Base-by-base conservation (phyloP, 2,888 invertebrate species). In the Synergus itoensis region DNA sequence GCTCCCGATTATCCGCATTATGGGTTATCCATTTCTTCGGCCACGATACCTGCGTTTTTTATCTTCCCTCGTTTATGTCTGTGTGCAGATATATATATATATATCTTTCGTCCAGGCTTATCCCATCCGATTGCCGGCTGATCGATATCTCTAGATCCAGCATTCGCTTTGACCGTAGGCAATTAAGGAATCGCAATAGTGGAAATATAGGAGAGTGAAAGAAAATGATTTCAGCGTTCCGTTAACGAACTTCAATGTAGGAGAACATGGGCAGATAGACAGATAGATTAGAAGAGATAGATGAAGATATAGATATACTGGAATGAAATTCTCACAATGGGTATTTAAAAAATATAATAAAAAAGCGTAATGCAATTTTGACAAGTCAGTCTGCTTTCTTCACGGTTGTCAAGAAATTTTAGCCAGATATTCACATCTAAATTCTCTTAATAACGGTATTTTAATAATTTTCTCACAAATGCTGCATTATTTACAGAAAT, bases 141-240 rank as follows among this genome's bases (percentile, higher is more conserved):
- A 84, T 85, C 83, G 80, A 78, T 84, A 85, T 82, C 85, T 77
- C 65, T 75, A 62, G 75, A 57, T 80, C 81, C 63, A 18, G 76
- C 41, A 64, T 40, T 73, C 73, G 77, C 77, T 83, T 81, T 80
- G 80, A 78, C 77, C 78, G 78, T 14, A 82, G 84, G 85, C 85
- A 84, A 85, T 85, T 85, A 85, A 77, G 79, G 83, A 82, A 79
- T 77, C 76, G 78, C 76, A 73, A 36, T 73, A 48, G 69, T 16
- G 36, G 36, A 36, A 73, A 73, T 41, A 65, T 65, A 65, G 41
- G 65, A 65, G 65, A 65, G 65, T 65, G 65, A 41, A 65, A 18
- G 65, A 65, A 65, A 65, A 65, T 65, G 65, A 65, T 65, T 65
- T 65, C 65, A 65, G 41, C 41, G 41, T 65, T 18, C 41, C 65